Evolutionary conservation across 2,113 vertebrate species (phyloP).

Genomic region (Dinomys branickii): DNA sequence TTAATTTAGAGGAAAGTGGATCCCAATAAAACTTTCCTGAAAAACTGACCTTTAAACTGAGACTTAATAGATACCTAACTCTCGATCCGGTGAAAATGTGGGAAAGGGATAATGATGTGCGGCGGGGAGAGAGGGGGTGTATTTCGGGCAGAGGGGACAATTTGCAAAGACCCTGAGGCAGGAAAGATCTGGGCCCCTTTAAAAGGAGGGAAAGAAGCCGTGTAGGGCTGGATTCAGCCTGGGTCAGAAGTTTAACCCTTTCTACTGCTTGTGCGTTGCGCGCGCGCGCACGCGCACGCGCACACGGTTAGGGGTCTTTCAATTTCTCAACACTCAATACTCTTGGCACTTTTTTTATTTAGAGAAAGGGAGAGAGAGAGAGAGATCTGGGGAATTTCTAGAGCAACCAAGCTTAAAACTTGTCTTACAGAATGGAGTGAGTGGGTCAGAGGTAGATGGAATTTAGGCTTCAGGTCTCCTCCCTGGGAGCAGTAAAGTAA

Average conservation of each 20-base stretch:
- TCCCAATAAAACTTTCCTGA: neutral
- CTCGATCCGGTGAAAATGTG: neutral
- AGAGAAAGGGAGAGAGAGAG: neutral
- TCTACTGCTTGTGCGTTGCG: neutral
- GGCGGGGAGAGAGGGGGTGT: too few relatives aligned
- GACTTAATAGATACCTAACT: conserved; percentile 11
- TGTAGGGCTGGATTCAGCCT: neutral
- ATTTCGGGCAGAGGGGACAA: conserved; percentile 6
- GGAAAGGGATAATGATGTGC: neutral
- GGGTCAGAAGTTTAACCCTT: conserved; percentile 53
- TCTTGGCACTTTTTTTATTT: neutral
- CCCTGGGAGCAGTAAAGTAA: neutral
- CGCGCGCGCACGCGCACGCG: neutral
- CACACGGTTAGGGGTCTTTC: neutral
- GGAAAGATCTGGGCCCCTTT: conserved; percentile 9
- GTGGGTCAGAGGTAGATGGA: neutral
- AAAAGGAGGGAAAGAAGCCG: neutral
- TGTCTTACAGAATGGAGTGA: neutral
- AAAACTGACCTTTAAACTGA: conserved; percentile 35
- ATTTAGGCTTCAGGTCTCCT: neutral
- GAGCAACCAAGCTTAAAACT: neutral
- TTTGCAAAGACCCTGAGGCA: conserved; percentile 28
- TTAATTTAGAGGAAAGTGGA: conserved; percentile 26
- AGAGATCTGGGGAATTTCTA: neutral
- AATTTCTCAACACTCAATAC: neutral